Evolutionary conservation across 2,888 invertebrate species (phyloP).

Genomic region (Thecophora atra): DNA sequence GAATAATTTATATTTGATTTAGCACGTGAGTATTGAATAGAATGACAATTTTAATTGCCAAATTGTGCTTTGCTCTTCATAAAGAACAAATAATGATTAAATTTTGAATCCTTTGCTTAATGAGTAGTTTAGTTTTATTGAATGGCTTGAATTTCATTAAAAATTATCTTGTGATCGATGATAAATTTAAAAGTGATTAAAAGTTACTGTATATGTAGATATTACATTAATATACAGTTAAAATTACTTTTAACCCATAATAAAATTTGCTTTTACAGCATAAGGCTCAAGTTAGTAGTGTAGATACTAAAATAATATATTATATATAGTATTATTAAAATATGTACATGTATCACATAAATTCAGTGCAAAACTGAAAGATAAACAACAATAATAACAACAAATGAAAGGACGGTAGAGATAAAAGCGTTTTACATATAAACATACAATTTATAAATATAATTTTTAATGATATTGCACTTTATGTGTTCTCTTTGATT

Average conservation of each 20-base stretch:
- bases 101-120: background rate
- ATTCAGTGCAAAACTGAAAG: conserved; percentile 13
- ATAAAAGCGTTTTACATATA: conserved; percentile 15
- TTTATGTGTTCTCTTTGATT: background rate
- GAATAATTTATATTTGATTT: background rate
- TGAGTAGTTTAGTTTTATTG: too few relatives aligned
- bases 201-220: too few relatives aligned
- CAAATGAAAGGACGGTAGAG: conserved; percentile 27
- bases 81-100: background rate
- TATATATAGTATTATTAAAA: background rate
- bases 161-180: too few relatives aligned
- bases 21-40: background rate
- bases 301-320: background rate
- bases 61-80: background rate
- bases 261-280: background rate
- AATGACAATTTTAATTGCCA: background rate
- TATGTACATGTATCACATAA: background rate
- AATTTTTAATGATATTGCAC: background rate
- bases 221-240: too few relatives aligned
- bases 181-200: too few relatives aligned
- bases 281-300: conserved; percentile 2
- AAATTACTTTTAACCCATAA: background rate
- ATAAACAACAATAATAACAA: background rate
- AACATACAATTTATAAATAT: background rate
- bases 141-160: too few relatives aligned